Conservation (phyloP, 2,888 invertebrate genomes). For the Oscheius myriophilus region DNA sequence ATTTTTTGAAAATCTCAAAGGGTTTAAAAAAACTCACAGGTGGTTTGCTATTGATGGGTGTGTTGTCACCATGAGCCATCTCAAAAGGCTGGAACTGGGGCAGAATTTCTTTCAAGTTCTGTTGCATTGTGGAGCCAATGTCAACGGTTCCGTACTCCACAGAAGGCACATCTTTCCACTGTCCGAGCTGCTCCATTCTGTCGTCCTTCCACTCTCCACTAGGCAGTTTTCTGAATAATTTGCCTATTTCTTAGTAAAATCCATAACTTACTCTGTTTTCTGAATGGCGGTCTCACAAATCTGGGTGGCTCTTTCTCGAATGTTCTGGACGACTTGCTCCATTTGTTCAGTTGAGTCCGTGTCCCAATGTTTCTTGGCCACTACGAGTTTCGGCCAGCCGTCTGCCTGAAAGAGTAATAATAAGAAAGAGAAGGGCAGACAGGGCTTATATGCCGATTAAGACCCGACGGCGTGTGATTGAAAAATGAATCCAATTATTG, state of each 20-base stretch:
- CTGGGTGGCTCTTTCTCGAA: slow-evolving; percentile 3
- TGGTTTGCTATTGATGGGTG: slow-evolving; percentile 24
- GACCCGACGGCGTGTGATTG: no score
- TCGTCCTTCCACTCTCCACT: slow-evolving; percentile 45
- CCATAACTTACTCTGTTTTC: slow-evolving; percentile 12
- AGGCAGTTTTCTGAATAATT: slow-evolving; percentile 27
- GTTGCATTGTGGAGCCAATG: slow-evolving; percentile 38
- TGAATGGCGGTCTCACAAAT: slow-evolving; percentile 18
- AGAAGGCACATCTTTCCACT: slow-evolving; percentile 45
- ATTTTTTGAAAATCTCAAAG: no score
- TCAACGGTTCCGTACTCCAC: slow-evolving; percentile 39
- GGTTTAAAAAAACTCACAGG: slow-evolving; percentile 11
- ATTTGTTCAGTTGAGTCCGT: slow-evolving; percentile 4
- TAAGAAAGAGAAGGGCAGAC: no score
- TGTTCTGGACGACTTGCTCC: slow-evolving; percentile 3
- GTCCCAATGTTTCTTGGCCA: slow-evolving; percentile 13
- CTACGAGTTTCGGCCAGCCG: slow-evolving; percentile 25
- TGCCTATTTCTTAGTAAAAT: background rate
- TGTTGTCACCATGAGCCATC: slow-evolving; percentile 10
- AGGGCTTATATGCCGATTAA: no score
- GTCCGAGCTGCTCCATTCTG: slow-evolving; percentile 38
- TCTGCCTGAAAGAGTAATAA: slow-evolving; percentile 13
- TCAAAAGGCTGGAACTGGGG: slow-evolving; percentile 23
- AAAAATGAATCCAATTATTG: no score
- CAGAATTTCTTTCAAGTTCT: slow-evolving; percentile 19